A percentile compares a stretch with the other conserved stretches of the same genome.
phyloP scores from a whole-genome alignment of 1,140 invertebrate genomes.

The Arctopsyche grandis region DNA sequence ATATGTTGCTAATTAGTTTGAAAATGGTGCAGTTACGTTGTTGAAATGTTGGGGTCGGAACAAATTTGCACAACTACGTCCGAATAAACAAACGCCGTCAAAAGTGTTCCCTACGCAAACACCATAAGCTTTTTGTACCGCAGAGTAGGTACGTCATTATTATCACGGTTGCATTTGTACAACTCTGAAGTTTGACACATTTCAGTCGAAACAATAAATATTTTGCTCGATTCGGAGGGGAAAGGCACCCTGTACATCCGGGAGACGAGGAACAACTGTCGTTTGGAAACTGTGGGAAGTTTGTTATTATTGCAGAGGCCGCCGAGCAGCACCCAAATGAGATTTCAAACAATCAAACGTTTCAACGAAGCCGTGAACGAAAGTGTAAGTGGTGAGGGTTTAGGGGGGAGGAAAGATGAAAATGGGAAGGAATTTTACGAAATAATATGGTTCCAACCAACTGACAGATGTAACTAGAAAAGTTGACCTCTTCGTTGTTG shows the following conservation, averaged over 20 bases:
- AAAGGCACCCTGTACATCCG: not conserved
- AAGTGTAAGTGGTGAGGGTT: not conserved
- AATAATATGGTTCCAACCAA: not conserved
- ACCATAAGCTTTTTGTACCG: no score
- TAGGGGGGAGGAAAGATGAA: not conserved
- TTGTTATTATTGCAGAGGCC: conserved; percentile 3
- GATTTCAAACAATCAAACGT: conserved; percentile 6
- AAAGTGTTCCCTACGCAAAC: no score
- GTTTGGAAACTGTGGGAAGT: conserved; percentile 1
- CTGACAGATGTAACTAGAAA: not conserved
- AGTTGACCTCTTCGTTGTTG: not conserved
- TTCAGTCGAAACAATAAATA: not conserved
- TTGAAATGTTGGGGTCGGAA: no score
- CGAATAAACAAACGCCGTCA: no score
- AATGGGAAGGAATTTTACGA: not conserved
- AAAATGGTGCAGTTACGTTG: no score
- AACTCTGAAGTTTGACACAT: not conserved
- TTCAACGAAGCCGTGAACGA: not conserved
- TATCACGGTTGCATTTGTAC: no score
- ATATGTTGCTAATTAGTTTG: no score
- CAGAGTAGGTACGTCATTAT: no score
- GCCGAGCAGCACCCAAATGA: not conserved
- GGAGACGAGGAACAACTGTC: not conserved
- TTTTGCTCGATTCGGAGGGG: not conserved
- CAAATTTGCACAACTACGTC: no score